A percentile compares a stretch with the other conserved stretches of the same genome.
Conservation (phyloP, 1,140 invertebrate species). For the Theocolax elegans region DNA sequence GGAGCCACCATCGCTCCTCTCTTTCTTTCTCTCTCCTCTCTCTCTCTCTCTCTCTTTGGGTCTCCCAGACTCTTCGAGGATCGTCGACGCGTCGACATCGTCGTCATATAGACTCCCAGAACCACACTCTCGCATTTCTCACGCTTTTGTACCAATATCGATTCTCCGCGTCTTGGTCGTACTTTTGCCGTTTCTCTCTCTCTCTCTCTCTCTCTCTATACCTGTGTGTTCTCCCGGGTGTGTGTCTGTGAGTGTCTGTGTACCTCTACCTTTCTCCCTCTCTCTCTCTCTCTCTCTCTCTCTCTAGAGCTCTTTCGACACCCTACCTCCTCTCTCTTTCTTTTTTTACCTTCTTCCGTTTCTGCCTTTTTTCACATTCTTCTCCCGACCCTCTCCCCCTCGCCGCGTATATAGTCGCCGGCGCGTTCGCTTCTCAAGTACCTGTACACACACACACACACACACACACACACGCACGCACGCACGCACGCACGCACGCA, state of each 20-base stretch:
- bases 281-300: background rate
- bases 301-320: no score
- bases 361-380: slow-evolving; percentile 36
- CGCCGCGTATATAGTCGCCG: no score
- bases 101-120: slow-evolving; percentile 11
- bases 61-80: background rate
- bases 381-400: background rate
- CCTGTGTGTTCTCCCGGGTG: background rate
- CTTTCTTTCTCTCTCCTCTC: slow-evolving; percentile 5
- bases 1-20: background rate
- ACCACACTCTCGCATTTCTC: slow-evolving; percentile 29
- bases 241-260: no score
- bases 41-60: background rate
- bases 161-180: slow-evolving; percentile 1
- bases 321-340: background rate
- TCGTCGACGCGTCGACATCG: slow-evolving; percentile 8
- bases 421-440: background rate
- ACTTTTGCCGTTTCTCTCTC: background rate
- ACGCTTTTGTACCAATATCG: slow-evolving; percentile 41
- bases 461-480: no score
- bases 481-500: background rate
- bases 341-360: slow-evolving; percentile 40
- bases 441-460: background rate
- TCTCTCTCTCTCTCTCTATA: slow-evolving; percentile 21
- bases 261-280: background rate